phyloP scores from a whole-genome alignment of 2,888 invertebrate genomes.

The Laothoe populi region DNA sequence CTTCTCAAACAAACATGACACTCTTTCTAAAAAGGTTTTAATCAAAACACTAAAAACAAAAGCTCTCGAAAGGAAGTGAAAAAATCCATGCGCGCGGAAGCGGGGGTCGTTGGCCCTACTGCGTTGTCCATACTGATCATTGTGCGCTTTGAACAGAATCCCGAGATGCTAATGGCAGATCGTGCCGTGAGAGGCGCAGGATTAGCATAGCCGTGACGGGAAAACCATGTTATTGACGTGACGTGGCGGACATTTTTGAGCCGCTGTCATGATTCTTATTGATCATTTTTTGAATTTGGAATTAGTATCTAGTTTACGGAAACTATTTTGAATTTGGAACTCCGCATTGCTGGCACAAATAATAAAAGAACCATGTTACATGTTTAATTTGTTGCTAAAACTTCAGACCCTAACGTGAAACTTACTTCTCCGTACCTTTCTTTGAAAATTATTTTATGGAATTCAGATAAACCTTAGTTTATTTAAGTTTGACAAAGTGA shows the following conservation, averaged over 20 bases:
- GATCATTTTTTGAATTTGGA: background rate
- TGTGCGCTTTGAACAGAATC: constrained; percentile 29
- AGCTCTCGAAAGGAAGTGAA: constrained; percentile 59
- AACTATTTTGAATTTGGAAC: background rate
- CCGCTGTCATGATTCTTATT: background rate
- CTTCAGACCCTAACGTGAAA: too few species aligned
- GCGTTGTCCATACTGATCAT: constrained; percentile 67
- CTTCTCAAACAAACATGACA: background rate
- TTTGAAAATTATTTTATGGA: too few species aligned
- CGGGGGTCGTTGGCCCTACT: constrained; percentile 65
- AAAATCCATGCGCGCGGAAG: constrained; percentile 69
- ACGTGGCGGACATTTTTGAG: constrained; percentile 2
- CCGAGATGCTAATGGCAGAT: constrained; percentile 58
- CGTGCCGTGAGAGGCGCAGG: constrained; percentile 49
- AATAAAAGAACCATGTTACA: too few species aligned
- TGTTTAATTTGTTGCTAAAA: too few species aligned
- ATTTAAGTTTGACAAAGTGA: too few species aligned
- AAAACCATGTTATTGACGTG: constrained; percentile 30
- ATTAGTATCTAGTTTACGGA: background rate
- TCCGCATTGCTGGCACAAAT: too few species aligned
- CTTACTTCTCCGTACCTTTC: too few species aligned
- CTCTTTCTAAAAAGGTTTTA: constrained; percentile 36
- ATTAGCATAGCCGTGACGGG: constrained; percentile 49
- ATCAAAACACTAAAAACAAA: constrained; percentile 25
- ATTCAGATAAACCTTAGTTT: too few species aligned